Evolutionary conservation across 2,113 vertebrate species (phyloP), one percentile per base, ranked within the genome.

Genomic region (Isurus oxyrinchus): DNA sequence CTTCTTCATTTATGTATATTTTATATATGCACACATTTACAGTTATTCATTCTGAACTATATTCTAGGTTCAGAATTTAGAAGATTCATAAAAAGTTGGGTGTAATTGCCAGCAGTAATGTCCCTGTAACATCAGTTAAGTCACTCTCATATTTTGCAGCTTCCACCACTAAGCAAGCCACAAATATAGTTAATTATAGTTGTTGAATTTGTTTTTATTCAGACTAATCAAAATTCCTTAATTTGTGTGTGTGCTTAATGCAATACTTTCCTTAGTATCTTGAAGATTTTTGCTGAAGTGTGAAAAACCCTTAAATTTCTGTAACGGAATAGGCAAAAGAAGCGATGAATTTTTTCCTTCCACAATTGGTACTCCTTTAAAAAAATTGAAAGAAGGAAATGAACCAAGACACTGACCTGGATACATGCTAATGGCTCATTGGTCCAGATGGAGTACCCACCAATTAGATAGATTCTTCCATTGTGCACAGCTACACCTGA

Each of bases 401-500:
- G 16, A 81, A 76, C 27, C 40, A 97, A 97, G 96, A 96, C 63
- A 96, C 98, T 98, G 97, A 99, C 99, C 99, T 99, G 99, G 98
- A 99, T 99, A 98, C 99, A 99, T 40, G 99, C 99, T 97, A 99
- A 98, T 96, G 99, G 99, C 98, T 99, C 99, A 96, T 99, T 99
- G 97, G 99, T 99, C 99, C 99, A 99, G 98, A 99, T 99, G 7
- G 99, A 99, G 97, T 99, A 99, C 96, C 99, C 99, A 96, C 99
- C 99, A 96, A 99, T 99, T 97, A 99, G 98, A 97, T 99, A 99
- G 98, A 99, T 99, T 97, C 99, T 98, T 97, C 98, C 98, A 96
- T 98, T 98, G 96, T 99, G 99, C 96, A 99, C 99, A 0, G 99
- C 99, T 40, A 99, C 98, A 96, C 99, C 99, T 67, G 99, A 99